Evolutionary conservation across 2,113 vertebrate genomes (phyloP).

Genomic region (Phainopepla nitens): DNA sequence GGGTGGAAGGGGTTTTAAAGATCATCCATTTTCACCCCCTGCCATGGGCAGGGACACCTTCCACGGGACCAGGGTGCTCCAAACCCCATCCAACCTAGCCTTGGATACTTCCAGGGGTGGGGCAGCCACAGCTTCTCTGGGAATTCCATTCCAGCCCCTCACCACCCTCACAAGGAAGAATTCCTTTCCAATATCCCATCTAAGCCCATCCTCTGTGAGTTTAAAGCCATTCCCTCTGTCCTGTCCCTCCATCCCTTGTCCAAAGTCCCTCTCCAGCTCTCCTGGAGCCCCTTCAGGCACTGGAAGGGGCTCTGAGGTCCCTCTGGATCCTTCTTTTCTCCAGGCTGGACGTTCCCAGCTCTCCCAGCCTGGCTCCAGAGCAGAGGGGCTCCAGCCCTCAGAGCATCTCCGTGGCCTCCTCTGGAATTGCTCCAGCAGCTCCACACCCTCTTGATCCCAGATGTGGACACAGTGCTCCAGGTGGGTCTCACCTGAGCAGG

Average conservation of each 20-base stretch:
- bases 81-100: fast-evolving
- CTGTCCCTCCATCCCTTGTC: neutral
- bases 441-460: neutral
- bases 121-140: neutral
- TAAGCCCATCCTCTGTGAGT: fast-evolving
- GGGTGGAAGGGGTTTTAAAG: neutral
- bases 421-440: fast-evolving
- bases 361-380: neutral
- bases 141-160: fast-evolving
- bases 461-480: neutral
- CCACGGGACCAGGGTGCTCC: fast-evolving
- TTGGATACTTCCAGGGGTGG: neutral
- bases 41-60: neutral
- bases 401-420: fast-evolving
- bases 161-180: fast-evolving
- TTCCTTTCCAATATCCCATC: neutral
- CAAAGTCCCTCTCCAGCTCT: neutral
- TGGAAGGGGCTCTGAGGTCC: neutral
- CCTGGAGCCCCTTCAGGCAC: neutral
- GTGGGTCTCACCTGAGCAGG: neutral
- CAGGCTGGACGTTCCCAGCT: neutral
- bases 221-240: neutral
- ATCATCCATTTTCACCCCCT: neutral
- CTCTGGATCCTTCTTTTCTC: fast-evolving
- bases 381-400: neutral